Conservation (phyloP, 2,797 vertebrate genomes). For the Cossypha niveicapilla region DNA sequence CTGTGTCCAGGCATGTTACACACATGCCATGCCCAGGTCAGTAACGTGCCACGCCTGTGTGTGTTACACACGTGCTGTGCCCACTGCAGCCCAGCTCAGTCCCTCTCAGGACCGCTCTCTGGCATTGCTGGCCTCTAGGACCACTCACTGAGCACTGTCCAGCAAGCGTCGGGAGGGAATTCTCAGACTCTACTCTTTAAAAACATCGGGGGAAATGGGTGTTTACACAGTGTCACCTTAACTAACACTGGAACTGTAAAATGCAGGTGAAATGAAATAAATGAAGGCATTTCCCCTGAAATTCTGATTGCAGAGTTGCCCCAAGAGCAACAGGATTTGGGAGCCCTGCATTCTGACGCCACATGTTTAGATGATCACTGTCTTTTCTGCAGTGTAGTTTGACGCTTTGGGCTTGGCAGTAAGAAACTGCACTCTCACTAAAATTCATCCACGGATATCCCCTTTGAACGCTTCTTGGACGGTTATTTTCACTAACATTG, state of each 20-base stretch:
- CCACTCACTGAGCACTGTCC: not conserved
- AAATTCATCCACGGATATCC: constrained; percentile 36
- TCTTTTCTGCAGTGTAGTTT: not conserved
- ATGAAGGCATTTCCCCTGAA: not conserved
- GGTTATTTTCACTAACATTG: constrained; percentile 47
- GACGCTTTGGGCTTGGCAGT: not conserved
- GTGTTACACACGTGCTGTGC: fast-evolving
- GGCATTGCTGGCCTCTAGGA: not conserved
- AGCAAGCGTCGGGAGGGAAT: fast-evolving
- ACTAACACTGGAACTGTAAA: not conserved
- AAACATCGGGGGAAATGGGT: fast-evolving
- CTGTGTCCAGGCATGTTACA: not conserved
- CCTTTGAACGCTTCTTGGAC: constrained; percentile 35
- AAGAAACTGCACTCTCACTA: constrained; percentile 29
- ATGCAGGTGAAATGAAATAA: not conserved
- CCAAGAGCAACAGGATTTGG: not conserved
- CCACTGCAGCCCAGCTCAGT: not conserved
- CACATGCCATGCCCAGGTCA: fast-evolving
- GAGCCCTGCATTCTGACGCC: fast-evolving
- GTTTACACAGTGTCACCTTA: not conserved
- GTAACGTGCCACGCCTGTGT: fast-evolving
- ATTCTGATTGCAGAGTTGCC: not conserved
- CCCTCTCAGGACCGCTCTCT: not conserved
- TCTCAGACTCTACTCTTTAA: not conserved
- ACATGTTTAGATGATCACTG: not conserved